These are phyloP conservation scores for Heteropelma amictum DNA, from an alignment of 2,888 invertebrate genomes.

Conservation along the genomic window DNA sequence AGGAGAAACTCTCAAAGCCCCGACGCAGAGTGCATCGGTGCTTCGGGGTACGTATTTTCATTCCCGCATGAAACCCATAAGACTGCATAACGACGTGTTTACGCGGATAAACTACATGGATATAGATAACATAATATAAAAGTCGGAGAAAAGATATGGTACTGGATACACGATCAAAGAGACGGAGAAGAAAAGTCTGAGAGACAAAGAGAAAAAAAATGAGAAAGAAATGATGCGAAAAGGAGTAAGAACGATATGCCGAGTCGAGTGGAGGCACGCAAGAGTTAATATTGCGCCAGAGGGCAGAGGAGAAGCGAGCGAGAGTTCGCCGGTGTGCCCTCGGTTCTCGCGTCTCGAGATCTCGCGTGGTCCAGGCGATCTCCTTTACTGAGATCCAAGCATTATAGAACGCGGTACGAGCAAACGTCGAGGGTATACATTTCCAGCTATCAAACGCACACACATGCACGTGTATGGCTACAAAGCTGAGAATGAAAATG, in stretches of 20 bases:
- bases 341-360: constrained; percentile 27
- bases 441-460: too few relatives aligned
- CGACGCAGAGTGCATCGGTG: not conserved
- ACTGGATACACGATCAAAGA: not conserved
- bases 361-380: constrained; percentile 51
- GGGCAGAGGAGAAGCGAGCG: constrained; percentile 49
- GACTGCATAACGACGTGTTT: not conserved
- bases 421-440: constrained; percentile 26
- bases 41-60: constrained; percentile 19
- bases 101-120: not conserved
- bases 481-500: not conserved
- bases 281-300: constrained; percentile 59
- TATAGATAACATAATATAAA: not conserved
- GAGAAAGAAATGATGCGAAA: not conserved
- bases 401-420: constrained; percentile 13
- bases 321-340: constrained; percentile 62
- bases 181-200: not conserved
- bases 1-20: too few relatives aligned
- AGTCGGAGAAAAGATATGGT: constrained; percentile 20
- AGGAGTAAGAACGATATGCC: constrained; percentile 11
- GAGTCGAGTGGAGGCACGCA: constrained; percentile 39
- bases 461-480: not conserved
- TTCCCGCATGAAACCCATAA: not conserved
- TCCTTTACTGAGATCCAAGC: constrained; percentile 29
- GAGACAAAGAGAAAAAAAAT: not conserved